A percentile compares a stretch with the other conserved stretches of the same genome.
Evolutionary conservation across 1,140 invertebrate species (phyloP).

Genomic region (Drosophila arizonae): DNA sequence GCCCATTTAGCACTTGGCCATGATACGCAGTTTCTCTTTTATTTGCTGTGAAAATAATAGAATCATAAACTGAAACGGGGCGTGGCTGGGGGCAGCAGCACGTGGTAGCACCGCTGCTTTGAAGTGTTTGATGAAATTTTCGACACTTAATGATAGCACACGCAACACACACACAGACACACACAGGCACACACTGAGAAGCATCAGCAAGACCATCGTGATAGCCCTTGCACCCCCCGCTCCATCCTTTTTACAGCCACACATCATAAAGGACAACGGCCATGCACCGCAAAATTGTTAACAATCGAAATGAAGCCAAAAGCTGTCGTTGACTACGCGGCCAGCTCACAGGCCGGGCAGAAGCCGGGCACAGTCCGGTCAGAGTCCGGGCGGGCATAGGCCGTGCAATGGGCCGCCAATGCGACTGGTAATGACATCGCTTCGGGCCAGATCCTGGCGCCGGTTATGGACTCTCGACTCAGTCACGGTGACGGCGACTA

Average conservation of each 20-base stretch:
- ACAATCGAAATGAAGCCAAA: conserved; percentile 62
- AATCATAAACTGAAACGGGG: conserved; percentile 77
- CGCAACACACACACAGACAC: conserved; percentile 36
- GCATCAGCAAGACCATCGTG: conserved; percentile 13
- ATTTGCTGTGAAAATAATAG: conserved; percentile 81
- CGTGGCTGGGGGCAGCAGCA: conserved; percentile 35
- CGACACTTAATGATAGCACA: conserved; percentile 79
- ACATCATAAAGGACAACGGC: conserved; percentile 80
- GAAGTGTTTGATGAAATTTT: conserved; percentile 81
- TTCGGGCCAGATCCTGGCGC: conserved; percentile 42
- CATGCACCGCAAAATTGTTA: conserved; percentile 77
- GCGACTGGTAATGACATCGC: conserved; percentile 58
- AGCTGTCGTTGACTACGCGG: conserved; percentile 20
- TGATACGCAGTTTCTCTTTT: conserved; percentile 81
- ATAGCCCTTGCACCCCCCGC: not conserved
- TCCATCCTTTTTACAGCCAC: conserved; percentile 36
- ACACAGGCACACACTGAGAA: conserved; percentile 19
- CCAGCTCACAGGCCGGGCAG: not conserved
- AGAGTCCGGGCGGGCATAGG: conserved; percentile 16
- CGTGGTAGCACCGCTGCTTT: conserved; percentile 56
- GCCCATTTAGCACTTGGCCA: conserved; percentile 78
- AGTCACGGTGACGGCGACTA: conserved; percentile 41
- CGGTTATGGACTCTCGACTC: conserved; percentile 31
- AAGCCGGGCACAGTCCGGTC: not conserved
- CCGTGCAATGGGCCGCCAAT: conserved; percentile 42